Conservation (phyloP, 2,888 invertebrate species). For the Calephelis perditalis region DNA sequence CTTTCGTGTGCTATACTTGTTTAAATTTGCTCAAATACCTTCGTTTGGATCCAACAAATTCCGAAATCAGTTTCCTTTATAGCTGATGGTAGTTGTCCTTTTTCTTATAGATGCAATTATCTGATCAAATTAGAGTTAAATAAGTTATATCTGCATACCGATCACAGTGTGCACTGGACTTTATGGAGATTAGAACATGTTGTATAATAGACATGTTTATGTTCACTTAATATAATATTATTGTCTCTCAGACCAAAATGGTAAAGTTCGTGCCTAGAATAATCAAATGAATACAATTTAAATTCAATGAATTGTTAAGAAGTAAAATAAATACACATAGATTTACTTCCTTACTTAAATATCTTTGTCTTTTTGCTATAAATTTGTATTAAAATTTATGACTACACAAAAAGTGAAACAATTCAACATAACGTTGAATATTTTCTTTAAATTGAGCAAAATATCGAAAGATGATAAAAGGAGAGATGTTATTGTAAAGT, state of each 20-base stretch:
- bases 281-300: background rate
- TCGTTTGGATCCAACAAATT: conserved; percentile 46
- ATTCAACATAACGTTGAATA: no score
- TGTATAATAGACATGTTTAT: conserved; percentile 16
- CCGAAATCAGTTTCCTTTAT: background rate
- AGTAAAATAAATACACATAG: no score
- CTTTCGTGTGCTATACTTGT: conserved; percentile 56
- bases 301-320: background rate
- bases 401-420: no score
- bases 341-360: no score
- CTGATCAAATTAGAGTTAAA: conserved; percentile 7
- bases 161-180: conserved; percentile 16
- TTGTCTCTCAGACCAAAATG: conserved; percentile 8
- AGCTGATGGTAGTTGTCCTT: conserved; percentile 16
- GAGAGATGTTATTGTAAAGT: no score
- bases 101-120: conserved; percentile 18
- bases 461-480: no score
- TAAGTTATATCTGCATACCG: conserved; percentile 4
- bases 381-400: no score
- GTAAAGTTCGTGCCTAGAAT: background rate
- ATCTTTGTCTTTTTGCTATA: no score
- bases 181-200: conserved; percentile 19
- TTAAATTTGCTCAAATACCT: conserved; percentile 68
- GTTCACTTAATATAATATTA: conserved; percentile 15
- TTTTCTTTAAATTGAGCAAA: no score